Evolutionary conservation across 2,797 vertebrate species (phyloP), one percentile per base, ranked within the genome.

Genomic region (Craterocephalus amniculus): DNA sequence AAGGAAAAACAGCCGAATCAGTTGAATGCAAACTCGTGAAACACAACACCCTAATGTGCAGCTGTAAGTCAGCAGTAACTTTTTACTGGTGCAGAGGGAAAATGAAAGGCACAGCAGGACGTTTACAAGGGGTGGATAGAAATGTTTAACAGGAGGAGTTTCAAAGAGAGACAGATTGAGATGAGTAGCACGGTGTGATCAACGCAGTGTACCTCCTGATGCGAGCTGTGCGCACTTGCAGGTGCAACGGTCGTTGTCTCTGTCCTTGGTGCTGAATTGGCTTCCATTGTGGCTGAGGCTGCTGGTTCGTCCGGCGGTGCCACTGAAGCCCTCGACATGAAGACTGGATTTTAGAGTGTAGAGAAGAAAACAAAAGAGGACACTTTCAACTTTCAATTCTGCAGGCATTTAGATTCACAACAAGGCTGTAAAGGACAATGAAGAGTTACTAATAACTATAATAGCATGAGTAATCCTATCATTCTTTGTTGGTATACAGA

Each of bases 181-280:
- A 75, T 3, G 0, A 68, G 54, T 2, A 26, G 45, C 27, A 62
- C 57, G 9, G 20, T 63, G 0, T n/a, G 43, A 56, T 4, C 4
- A 79, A 60, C n/a, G 32, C 49, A 5, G 40, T 0, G 2, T 81
- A 95, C 93, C 95, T 94, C 94, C 93, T 0, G 94, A 91, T 3
- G 95, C 93, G 70, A 95, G 93, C 85, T 95, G 94, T 0, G 91
- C 91, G 58, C 92, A 94, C 78, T 91, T 94, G 92, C 95, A 96
- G 80, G 92, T 91, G 65, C 94, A 92, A 31, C 78, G 87, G 85
- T 95, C 92, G 0, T 95, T 94, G 90, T 95, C 92, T 38, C 88
- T 83, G 84, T 95, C 94, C 81, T 95, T 96, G 83, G 96, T 96
- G 89, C 96, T 96, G 89, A 96, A 96, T 66, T 88, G 81, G 12